Base-by-base conservation (phyloP, 2,113 vertebrate species). In the Alligator mississippiensis region DNA sequence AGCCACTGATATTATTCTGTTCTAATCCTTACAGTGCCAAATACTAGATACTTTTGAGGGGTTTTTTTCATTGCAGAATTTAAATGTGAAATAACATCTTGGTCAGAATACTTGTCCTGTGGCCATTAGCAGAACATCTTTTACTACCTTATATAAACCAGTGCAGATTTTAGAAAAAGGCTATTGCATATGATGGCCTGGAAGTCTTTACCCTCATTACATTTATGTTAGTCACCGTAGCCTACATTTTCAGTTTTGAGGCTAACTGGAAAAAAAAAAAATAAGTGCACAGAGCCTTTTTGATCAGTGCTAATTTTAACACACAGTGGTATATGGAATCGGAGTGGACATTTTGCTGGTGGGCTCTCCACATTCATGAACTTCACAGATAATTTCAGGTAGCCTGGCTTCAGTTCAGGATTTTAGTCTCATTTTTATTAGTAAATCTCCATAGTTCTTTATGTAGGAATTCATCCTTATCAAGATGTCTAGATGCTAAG, bases 131-230 rank as follows among this genome's bases (percentile, higher is more conserved):
- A 47, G 47, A 80, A 57, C 6, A 1, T 85, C 8, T 54, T 89
- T 79, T 60, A n/a, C 4, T 11, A 61, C 60, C 84, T 77, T 84
- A 15, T 55, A 61, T 0, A 1, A 34, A 92, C 24, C 1, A 4
- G 22, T 55, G 19, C 88, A 82, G 68, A 22, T 9, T 82, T 77
- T 77, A 63, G 13, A 18, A 81, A 54, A 93, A 90, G 76, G 22
- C 55, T 84, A 3, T 59, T 88, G 21, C 38, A 91, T 61, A 16
- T 92, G 38, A 6, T 22, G 21, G 30, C 30, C 68, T 38, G 19
- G 38, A 38, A 38, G 38, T 47, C 8, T 47, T 47, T 47, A 47
- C 47, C 9, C 47, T 47, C 47, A 25, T 0, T 66, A 3, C 12
- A 24, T 9, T 61, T 5, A 6, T 81, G 80, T 82, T 61, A 28